A percentile compares a stretch with the other conserved stretches of the same genome.
Conservation (phyloP, 2,113 vertebrate species). For the Aegotheles bennettii region DNA sequence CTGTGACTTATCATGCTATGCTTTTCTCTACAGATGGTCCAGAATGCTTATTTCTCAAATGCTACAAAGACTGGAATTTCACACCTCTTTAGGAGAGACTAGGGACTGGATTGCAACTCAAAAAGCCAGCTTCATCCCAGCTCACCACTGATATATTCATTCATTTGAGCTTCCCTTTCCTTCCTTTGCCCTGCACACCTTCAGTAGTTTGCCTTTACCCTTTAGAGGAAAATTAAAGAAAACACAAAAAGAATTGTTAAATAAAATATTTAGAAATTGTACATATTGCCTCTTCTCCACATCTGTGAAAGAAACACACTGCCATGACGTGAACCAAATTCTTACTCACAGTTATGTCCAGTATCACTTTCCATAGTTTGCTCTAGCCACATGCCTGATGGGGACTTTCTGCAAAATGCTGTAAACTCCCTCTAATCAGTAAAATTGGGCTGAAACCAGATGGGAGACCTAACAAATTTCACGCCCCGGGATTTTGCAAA, state of each 20-base stretch:
- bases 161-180: neutral
- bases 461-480: neutral
- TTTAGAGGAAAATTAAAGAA: neutral
- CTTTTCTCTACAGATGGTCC: neutral
- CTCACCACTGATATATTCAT: neutral
- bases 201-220: neutral
- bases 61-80: neutral
- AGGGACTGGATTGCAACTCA: neutral
- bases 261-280: neutral
- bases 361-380: neutral
- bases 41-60: neutral
- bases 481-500: neutral
- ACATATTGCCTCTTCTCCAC: neutral
- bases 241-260: neutral
- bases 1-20: neutral
- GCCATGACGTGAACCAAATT: accelerated
- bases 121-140: neutral
- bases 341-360: accelerated
- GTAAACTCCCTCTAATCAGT: neutral
- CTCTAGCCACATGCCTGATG: accelerated
- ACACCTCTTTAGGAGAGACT: neutral
- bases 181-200: neutral
- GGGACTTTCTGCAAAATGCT: neutral
- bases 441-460: neutral
- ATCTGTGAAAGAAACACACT: accelerated